Conservation (phyloP, 2,797 vertebrate genomes). For the Phalloptychus januarius region DNA sequence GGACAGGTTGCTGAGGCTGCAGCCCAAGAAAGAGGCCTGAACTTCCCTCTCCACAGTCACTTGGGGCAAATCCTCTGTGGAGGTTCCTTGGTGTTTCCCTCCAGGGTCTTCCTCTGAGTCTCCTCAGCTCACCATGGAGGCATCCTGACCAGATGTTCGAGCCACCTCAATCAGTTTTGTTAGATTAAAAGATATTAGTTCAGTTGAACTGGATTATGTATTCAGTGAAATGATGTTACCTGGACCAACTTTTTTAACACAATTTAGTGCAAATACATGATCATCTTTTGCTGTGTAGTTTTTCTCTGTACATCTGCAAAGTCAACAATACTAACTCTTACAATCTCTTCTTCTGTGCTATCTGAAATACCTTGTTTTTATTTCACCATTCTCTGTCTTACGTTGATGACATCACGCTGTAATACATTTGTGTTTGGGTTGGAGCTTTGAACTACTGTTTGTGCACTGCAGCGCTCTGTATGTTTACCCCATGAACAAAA, state of each 20-base stretch:
- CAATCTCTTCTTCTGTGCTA: neutral
- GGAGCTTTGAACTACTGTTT: no score
- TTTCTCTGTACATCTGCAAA: neutral
- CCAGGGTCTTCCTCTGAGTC: no score
- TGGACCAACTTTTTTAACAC: neutral
- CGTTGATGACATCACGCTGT: neutral
- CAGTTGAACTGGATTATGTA: neutral
- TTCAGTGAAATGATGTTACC: neutral
- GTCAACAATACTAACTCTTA: neutral
- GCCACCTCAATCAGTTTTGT: no score
- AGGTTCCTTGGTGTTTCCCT: no score
- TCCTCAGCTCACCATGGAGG: no score
- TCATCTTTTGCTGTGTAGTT: neutral
- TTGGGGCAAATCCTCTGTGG: no score
- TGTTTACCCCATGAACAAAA: neutral
- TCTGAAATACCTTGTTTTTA: neutral
- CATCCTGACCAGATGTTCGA: no score
- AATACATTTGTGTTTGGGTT: neutral
- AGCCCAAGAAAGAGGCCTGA: no score
- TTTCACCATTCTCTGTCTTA: neutral
- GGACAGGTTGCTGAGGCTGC: no score
- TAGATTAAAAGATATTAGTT: neutral
- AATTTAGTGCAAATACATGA: neutral
- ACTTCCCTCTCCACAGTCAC: no score
- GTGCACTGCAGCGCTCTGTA: neutral